These are phyloP conservation scores for Cyrtodaria siliqua DNA, from an alignment of 2,888 invertebrate genomes.

Conservation along the genomic window DNA sequence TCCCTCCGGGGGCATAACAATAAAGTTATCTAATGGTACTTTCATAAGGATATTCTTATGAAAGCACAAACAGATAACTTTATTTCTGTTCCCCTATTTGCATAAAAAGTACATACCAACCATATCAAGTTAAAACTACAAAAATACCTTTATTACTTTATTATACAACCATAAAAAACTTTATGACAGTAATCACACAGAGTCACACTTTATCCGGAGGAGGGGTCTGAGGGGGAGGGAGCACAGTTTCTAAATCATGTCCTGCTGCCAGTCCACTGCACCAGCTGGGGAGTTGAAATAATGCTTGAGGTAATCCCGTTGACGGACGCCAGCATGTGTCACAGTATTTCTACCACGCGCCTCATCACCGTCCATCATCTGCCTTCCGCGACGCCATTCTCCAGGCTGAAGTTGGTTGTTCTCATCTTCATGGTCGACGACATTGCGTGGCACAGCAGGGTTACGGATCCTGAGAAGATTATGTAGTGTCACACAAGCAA, in stretches of 20 bases:
- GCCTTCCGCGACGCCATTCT: constrained; percentile 47
- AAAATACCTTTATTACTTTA: too few species aligned
- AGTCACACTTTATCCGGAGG: too few species aligned
- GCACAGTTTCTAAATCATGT: constrained; percentile 46
- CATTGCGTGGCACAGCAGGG: constrained; percentile 25
- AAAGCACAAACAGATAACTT: constrained; percentile 1
- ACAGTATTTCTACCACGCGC: constrained; percentile 28
- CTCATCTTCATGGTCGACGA: constrained; percentile 60
- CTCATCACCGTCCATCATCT: constrained; percentile 18
- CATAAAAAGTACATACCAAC: too few species aligned
- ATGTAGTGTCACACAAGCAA: constrained; percentile 53
- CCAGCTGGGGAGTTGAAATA: constrained; percentile 61
- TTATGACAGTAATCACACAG: constrained; percentile 2
- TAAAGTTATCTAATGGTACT: too few species aligned
- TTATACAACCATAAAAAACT: not conserved
- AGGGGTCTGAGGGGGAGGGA: not conserved
- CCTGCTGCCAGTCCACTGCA: constrained; percentile 58
- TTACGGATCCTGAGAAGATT: constrained; percentile 50
- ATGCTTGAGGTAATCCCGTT: constrained; percentile 54
- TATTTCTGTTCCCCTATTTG: too few species aligned
- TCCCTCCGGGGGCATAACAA: too few species aligned
- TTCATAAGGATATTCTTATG: too few species aligned
- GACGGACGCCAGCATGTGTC: constrained; percentile 27
- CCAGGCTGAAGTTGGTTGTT: constrained; percentile 53
- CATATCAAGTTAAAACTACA: too few species aligned